Evolutionary conservation across 2,888 invertebrate genomes (phyloP), one percentile per base, ranked within the genome.

Genomic region (Eilema caniola): DNA sequence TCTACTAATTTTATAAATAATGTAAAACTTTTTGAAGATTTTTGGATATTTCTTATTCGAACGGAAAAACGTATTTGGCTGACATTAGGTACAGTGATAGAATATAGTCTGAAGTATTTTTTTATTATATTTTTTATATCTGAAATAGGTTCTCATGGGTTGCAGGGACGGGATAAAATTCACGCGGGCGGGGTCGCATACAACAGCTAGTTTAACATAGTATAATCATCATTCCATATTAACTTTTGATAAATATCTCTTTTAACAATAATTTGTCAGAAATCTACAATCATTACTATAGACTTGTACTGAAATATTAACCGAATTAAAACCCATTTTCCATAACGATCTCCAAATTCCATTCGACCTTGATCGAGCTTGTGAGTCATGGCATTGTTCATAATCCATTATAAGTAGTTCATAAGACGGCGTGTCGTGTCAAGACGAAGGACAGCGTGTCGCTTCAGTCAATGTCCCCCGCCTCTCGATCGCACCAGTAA

Each of bases 401-500:
- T 75, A 80, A 74, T 76, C 73, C 77, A 76, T 56, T 47, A 28
- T 16, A 47, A 37, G 25, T 25, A 61, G 62, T n/a, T n/a, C 53
- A 59, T 69, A 62, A 75, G 65, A 70, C 66, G 66, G 74, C 31
- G 7, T 70, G 53, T 75, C 62, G 53, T 75, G 71, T 73, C 71
- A 64, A 28, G 62, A 28, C 63, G 68, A 66, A 67, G 47, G 70
- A 23, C 64, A 16, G 62, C 16, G 57, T 41, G 62, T 66, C 63
- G 67, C 25, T 10, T 33, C 57, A 75, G 76, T 71, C 78, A 79
- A 72, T 75, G 77, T 79, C 81, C 84, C 33, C 81, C 53, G 82
- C 84, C 84, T 82, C 88, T 90, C 90, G 89, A 91, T 90, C 88
- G 88, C 86, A 82, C 85, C 82, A 81, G 83, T 77, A 86, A 89